Evolutionary conservation across 1,140 invertebrate genomes (phyloP), one percentile per base, ranked within the genome.

Genomic region (Tenebrio molitor): DNA sequence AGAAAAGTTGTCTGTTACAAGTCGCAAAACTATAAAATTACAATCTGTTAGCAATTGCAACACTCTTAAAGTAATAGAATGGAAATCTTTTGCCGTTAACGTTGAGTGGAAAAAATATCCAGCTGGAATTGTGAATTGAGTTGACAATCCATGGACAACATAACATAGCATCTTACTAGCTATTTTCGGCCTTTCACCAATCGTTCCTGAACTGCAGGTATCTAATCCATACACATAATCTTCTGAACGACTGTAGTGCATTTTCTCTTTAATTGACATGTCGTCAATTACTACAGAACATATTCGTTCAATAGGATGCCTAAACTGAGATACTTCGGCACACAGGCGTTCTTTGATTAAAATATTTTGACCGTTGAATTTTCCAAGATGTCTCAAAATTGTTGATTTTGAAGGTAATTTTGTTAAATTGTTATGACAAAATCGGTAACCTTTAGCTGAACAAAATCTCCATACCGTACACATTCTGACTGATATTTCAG

Each of bases 301-400:
- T n/a, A n/a, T n/a, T n/a, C n/a, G n/a, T 53, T 53, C 15, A 53
- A 53, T 53, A 10, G 46, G 15, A 21, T 53, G 7, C 12, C 19
- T 53, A 8, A 14, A 25, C 17, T 53, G 46, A 4, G 1, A 4
- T 21, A 53, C 4, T 21, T 53, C 16, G 4, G 46, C 23, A 7
- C 14, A 4, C 29, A 62, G 19, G 19, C 46, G 53, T 62, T 74
- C 76, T 36, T 76, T 78, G 16, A 44, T 44, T 17, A 62, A 36
- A 8, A 25, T 6, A 62, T 36, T 33, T 25, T 36, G 10, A n/a
- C n/a, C n/a, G n/a, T n/a, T n/a, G n/a, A n/a, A n/a, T n/a, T n/a
- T n/a, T n/a, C n/a, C n/a, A n/a, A n/a, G n/a, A n/a, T n/a, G n/a
- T n/a, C n/a, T n/a, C n/a, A n/a, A n/a, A n/a, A n/a, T n/a, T n/a